Evolutionary conservation across 1,140 invertebrate species (phyloP), one percentile per base, ranked within the genome.

Genomic region (Drosophila grimshawi): DNA sequence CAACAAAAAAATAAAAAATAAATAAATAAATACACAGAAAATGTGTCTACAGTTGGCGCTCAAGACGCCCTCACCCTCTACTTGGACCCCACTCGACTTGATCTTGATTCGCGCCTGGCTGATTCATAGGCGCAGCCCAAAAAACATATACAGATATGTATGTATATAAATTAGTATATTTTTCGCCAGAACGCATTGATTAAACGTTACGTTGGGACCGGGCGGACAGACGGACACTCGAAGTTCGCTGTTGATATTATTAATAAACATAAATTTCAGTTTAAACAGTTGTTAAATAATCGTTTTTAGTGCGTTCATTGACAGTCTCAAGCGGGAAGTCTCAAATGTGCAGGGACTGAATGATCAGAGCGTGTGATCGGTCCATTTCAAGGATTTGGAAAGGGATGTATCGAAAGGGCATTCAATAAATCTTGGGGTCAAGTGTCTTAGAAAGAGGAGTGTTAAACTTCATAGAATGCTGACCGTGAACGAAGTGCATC

Each of bases 231-330:
- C 10, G n/a, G 27, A 61, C 59, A 69, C 27, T 48, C 39, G 63
- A 74, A 57, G 70, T 55, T 56, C 39, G 68, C 69, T 88, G 82
- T 88, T 86, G 82, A 86, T 86, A 86, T 80, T 88, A 86, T 88
- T 86, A 88, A 83, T 86, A 86, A 86, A 82, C 71, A 86, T 85
- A 81, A 81, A 86, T 86, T 86, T 86, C 66, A 60, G 82, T 81
- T 86, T 86, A 86, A 86, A 79, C 82, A 86, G 82, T 81, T 86
- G 70, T 81, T 86, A 86, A 86, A 76, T 86, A 81, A 86, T 81
- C 82, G 82, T 76, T 79, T 86, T 81, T 64, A 86, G 55, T 76
- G 67, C 66, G 35, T 41, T 5, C 52, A 86, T 86, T 81, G 82
- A 81, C 82, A 65, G 81, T 43, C 43, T 71, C 77, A 74, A 80